phyloP scores from a whole-genome alignment of 1,140 invertebrate species.

The Sarcophaga bullata region DNA sequence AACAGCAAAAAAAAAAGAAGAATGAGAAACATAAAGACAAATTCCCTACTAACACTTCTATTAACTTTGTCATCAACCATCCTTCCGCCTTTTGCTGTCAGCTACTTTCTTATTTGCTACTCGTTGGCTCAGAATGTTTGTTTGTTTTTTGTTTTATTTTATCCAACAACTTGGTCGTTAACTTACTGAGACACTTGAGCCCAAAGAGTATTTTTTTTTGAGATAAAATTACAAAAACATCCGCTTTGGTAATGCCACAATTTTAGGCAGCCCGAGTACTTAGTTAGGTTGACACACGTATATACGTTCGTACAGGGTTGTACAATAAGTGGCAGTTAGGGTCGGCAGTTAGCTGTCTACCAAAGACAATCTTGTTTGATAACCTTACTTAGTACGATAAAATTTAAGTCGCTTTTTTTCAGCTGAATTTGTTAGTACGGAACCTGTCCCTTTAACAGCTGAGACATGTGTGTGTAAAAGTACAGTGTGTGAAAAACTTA shows the following conservation, averaged over 20 bases:
- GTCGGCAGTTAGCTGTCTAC: too few species aligned
- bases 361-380: too few species aligned
- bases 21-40: not conserved
- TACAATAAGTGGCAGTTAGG: not conserved
- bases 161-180: conserved; percentile 4
- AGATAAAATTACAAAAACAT: conserved; percentile 26
- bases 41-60: conserved; percentile 4
- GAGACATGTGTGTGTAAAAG: too few species aligned
- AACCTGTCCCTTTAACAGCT: too few species aligned
- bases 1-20: not conserved
- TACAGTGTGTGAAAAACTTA: too few species aligned
- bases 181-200: not conserved
- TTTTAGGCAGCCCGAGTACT: not conserved
- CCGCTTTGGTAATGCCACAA: conserved; percentile 17
- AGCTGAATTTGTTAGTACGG: too few species aligned
- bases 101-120: not conserved
- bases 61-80: conserved; percentile 22
- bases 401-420: too few species aligned
- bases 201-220: conserved; percentile 1
- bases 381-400: too few species aligned
- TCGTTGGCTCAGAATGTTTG: not conserved
- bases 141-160: not conserved
- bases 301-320: not conserved
- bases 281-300: not conserved
- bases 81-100: not conserved